phyloP scores from a whole-genome alignment of 2,113 vertebrate species.

The Gobio gobio region DNA sequence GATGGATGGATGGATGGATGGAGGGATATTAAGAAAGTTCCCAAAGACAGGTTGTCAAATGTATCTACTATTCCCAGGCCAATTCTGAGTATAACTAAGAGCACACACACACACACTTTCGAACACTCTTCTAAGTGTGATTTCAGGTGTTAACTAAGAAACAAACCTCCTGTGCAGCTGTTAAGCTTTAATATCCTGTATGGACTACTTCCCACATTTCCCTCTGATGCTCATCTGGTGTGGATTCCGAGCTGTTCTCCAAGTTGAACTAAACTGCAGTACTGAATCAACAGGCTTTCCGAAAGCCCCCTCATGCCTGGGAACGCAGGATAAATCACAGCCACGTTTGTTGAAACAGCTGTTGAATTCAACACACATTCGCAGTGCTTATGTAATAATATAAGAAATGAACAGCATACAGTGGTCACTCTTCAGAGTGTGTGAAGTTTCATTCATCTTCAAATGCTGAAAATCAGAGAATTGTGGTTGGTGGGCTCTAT shows the following conservation, averaged over 20 bases:
- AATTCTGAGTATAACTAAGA: too few species aligned
- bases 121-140: slow-evolving; percentile 39
- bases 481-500: slow-evolving; percentile 17
- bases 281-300: slow-evolving; percentile 45
- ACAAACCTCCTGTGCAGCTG: slow-evolving; percentile 21
- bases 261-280: slow-evolving; percentile 41
- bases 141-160: slow-evolving; percentile 60
- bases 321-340: slow-evolving; percentile 50
- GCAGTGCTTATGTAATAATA: slow-evolving; percentile 28
- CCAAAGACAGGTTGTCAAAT: too few species aligned
- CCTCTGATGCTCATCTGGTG: slow-evolving; percentile 52
- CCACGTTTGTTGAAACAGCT: slow-evolving; percentile 65
- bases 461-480: not conserved
- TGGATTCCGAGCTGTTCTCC: slow-evolving; percentile 23
- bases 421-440: slow-evolving; percentile 16
- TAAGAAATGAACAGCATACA: slow-evolving; percentile 28
- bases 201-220: slow-evolving; percentile 56
- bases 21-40: too few species aligned
- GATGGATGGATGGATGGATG: too few species aligned
- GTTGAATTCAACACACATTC: slow-evolving; percentile 57
- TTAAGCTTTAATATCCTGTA: slow-evolving; percentile 55
- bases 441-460: slow-evolving; percentile 7
- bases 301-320: slow-evolving; percentile 11
- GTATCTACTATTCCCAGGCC: too few species aligned
- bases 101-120: not conserved